A percentile compares a stretch with the other conserved stretches of the same genome.
These are phyloP conservation scores for Margaritifera margaritifera DNA, from an alignment of 2,888 invertebrate genomes.

Conservation along the genomic window DNA sequence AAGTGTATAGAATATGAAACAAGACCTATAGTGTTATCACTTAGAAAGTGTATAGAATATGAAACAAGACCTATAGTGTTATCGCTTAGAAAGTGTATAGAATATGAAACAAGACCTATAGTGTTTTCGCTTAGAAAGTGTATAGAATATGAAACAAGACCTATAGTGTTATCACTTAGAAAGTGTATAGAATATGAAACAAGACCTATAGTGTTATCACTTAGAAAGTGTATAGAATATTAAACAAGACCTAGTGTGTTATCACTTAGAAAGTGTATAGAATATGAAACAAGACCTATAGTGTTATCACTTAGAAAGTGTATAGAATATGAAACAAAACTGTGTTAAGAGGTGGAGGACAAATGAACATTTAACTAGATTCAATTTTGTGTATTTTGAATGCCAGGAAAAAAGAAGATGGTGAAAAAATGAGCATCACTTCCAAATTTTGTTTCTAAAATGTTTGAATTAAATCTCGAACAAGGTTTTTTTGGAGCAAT, in stretches of 20 bases:
- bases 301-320: neutral
- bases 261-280: neutral
- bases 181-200: constrained; percentile 31
- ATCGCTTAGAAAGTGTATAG: neutral
- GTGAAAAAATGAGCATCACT: too few relatives aligned
- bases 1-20: constrained; percentile 31
- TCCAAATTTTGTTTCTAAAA: too few relatives aligned
- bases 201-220: neutral
- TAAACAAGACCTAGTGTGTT: constrained; percentile 10
- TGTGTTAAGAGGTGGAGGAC: neutral
- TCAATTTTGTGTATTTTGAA: neutral
- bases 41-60: constrained; percentile 18
- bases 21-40: neutral
- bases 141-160: constrained; percentile 31
- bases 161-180: neutral
- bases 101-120: constrained; percentile 31
- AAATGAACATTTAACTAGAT: neutral
- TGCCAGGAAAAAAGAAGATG: too few relatives aligned
- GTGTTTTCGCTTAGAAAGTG: neutral
- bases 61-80: constrained; percentile 13
- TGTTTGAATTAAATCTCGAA: too few relatives aligned
- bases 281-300: constrained; percentile 31
- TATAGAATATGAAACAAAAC: neutral
- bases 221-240: neutral
- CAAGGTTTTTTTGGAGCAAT: too few relatives aligned